These are phyloP conservation scores for Aphelocoma californica DNA, from an alignment of 2,797 vertebrate species.

Conservation along the genomic window DNA sequence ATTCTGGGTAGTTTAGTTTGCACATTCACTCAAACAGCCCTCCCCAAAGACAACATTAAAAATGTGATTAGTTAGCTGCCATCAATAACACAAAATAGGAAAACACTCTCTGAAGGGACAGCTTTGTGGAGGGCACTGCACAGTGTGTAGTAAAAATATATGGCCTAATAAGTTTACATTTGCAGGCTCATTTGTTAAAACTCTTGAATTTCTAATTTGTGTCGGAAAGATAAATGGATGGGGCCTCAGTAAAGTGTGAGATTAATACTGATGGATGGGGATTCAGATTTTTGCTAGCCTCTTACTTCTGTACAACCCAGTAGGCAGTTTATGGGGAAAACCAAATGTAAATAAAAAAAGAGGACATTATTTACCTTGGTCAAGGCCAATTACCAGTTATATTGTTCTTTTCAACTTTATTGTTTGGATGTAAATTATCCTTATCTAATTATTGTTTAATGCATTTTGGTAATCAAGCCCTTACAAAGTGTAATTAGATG, in stretches of 20 bases:
- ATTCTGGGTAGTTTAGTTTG: conserved; percentile 86
- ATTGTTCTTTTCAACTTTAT: conserved; percentile 76
- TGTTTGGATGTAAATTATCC: conserved; percentile 73
- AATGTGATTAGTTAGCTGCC: conserved; percentile 90
- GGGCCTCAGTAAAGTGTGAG: conserved; percentile 79
- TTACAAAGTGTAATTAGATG: conserved; percentile 70
- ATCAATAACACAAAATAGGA: conserved; percentile 88
- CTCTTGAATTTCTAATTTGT: conserved; percentile 95
- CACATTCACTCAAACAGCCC: conserved; percentile 83
- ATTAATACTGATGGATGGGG: conserved; percentile 84
- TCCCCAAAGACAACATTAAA: conserved; percentile 88
- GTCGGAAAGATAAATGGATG: conserved; percentile 95
- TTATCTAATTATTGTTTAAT: conserved; percentile 80
- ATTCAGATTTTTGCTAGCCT: conserved; percentile 80
- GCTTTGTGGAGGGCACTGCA: conserved; percentile 84
- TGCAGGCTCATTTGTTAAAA: conserved; percentile 90
- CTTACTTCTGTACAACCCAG: conserved; percentile 78
- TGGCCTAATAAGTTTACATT: conserved; percentile 94
- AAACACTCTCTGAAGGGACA: conserved; percentile 86
- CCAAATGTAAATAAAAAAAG: conserved; percentile 82
- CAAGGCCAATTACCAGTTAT: conserved; percentile 79
- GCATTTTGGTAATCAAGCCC: conserved; percentile 73
- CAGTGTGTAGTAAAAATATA: conserved; percentile 90
- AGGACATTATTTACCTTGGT: conserved; percentile 80
- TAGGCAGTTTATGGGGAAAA: conserved; percentile 79